Base-by-base conservation (phyloP, 2,797 vertebrate species). In the Staurois parvus region DNA sequence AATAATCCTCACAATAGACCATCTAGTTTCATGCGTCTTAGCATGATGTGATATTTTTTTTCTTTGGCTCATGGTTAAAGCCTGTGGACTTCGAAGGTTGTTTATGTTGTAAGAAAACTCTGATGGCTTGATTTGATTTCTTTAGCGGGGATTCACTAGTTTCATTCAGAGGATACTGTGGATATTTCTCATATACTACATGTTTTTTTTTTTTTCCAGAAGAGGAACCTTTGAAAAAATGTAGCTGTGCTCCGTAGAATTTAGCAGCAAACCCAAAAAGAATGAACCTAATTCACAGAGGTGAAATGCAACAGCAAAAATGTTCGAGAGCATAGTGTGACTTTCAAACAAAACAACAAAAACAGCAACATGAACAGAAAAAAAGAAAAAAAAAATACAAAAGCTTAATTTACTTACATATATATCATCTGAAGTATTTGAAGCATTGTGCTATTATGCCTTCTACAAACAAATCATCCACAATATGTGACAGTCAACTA, bases 231-330 rank as follows among this genome's bases (percentile, higher is more conserved):
- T 84, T 28, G 68, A 64, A 82, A 84, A 87, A 83, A 88, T 84
- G 69, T 76, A 72, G 40, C 26, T 59, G 37, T 30, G 19, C 86
- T 64, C 24, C 26, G 72, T 70, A 79, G 77, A 79, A 81, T 78
- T 76, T 79, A 77, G 72, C 87, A 85, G 62, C 85, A 79, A 76
- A 66, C 56, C 62, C 72, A 85, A 72, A 69, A 72, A 48, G 75
- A 52, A 37, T 8, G 45, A 26, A 42, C 40, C 40, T 45, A 45
- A 45, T 45, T 45, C 42, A 12, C 11, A 13, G 42, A 45, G 42
- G 13, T 45, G 42, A 45, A 45, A 3, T 15, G 12, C 42, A 45
- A 45, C 42, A 13, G 26, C 21, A 8, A 6, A 19, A 32, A 29
- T 80, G 72, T 13, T 79, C 84, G 70, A 26, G 17, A 75, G 72